phyloP scores from a whole-genome alignment of 2,888 invertebrate species.

The Agrotis exclamationis region DNA sequence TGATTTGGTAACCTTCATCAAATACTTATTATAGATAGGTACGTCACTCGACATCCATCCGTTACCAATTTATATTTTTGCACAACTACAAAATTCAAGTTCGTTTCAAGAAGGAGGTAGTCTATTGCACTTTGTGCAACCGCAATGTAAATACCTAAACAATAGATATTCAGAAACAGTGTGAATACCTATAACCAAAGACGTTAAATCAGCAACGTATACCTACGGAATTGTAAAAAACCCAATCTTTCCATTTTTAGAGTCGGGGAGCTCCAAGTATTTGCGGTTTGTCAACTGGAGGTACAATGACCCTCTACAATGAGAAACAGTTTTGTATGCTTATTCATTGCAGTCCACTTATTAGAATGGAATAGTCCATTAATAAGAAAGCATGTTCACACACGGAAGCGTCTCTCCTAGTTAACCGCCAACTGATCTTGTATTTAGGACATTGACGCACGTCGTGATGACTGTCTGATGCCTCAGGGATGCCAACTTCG shows the following conservation, averaged over 20 bases:
- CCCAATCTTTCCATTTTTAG: constrained; percentile 30
- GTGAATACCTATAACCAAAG: constrained; percentile 2
- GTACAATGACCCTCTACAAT: constrained; percentile 24
- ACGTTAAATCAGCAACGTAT: neutral
- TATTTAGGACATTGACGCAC: constrained; percentile 81
- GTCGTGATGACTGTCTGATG: constrained; percentile 48
- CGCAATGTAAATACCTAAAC: too few species aligned
- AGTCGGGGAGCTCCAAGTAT: constrained; percentile 15
- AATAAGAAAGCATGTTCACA: constrained; percentile 40
- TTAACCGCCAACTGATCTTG: constrained; percentile 61
- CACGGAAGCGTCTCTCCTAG: constrained; percentile 55
- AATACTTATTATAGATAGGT: neutral
- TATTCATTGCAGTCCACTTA: constrained; percentile 28
- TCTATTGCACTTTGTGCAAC: too few species aligned
- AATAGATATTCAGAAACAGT: constrained; percentile 20
- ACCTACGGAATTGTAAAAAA: constrained; percentile 24
- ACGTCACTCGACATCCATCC: neutral
- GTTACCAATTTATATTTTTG: neutral
- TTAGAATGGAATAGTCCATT: constrained; percentile 31
- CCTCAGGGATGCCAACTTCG: constrained; percentile 45
- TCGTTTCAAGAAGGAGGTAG: too few species aligned
- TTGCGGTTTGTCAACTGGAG: constrained; percentile 32
- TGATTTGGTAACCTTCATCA: neutral
- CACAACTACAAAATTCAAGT: too few species aligned
- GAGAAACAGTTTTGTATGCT: constrained; percentile 6